Percentiles rank a stretch among this genome's conserved stretches.
These are phyloP conservation scores for Carassius gibelio DNA, from an alignment of 2,113 vertebrate species.

Conservation along the genomic window DNA sequence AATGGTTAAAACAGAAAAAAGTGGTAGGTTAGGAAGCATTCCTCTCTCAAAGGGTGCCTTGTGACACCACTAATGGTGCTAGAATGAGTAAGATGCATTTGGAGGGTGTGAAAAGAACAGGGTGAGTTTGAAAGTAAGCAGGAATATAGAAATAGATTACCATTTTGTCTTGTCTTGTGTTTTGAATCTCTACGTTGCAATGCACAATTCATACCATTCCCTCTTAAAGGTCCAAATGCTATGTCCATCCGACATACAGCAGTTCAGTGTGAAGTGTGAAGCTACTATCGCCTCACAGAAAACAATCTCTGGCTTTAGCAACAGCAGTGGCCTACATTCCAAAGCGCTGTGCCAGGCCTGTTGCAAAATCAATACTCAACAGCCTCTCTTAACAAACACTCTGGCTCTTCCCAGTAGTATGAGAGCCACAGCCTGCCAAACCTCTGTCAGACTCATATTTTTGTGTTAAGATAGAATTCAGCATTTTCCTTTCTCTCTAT, in stretches of 20 bases:
- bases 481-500: conserved; percentile 34
- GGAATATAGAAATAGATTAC: neutral
- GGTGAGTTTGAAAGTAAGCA: neutral
- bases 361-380: conserved; percentile 73
- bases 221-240: neutral
- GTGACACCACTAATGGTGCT: neutral
- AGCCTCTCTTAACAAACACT: conserved; percentile 65
- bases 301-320: conserved; percentile 41
- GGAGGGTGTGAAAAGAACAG: neutral
- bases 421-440: conserved; percentile 61
- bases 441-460: conserved; percentile 58
- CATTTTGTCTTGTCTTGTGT: neutral
- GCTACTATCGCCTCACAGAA: conserved; percentile 25
- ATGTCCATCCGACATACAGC: conserved; percentile 21
- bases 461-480: conserved; percentile 54
- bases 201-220: neutral
- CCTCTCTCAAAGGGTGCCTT: neutral
- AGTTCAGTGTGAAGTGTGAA: conserved; percentile 28
- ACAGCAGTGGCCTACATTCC: conserved; percentile 51
- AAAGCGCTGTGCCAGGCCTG: conserved; percentile 53
- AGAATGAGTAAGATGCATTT: neutral
- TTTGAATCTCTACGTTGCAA: neutral
- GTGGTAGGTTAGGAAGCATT: neutral
- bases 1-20: neutral
- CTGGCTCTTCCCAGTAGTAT: conserved; percentile 52